Evolutionary conservation across 2,888 invertebrate genomes (phyloP).

Genomic region (Zootermopsis nevadensis): DNA sequence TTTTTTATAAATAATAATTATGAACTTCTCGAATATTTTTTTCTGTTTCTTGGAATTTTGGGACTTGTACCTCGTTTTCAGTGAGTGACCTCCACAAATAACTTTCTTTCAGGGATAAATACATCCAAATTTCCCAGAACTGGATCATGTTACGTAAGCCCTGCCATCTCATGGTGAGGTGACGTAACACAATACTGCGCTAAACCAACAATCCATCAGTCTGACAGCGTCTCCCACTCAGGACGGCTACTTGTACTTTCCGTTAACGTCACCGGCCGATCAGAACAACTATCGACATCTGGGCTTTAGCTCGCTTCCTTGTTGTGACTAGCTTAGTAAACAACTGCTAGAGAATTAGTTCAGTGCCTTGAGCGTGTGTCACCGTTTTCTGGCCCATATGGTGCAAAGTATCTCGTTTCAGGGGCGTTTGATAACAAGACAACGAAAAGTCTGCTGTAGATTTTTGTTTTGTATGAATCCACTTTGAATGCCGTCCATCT

Average conservation of each 20-base stretch:
- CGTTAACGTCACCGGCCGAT: background rate
- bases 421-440: no score
- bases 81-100: no score
- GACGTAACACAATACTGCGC: background rate
- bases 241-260: background rate
- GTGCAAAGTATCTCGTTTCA: no score
- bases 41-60: no score
- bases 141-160: background rate
- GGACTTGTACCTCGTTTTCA: no score
- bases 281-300: background rate
- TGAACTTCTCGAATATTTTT: no score
- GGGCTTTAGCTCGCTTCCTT: background rate
- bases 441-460: no score
- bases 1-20: no score
- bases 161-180: background rate
- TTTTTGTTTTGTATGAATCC: no score
- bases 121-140: no score
- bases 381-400: background rate
- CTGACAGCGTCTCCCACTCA: slow-evolving; percentile 10
- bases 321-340: slow-evolving; percentile 1
- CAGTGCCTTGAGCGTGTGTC: background rate
- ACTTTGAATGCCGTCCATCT: no score
- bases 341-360: background rate
- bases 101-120: no score
- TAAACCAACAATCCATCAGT: slow-evolving; percentile 3